These are phyloP conservation scores for Limnephilus marmoratus DNA, from an alignment of 2,888 invertebrate species.

Conservation along the genomic window DNA sequence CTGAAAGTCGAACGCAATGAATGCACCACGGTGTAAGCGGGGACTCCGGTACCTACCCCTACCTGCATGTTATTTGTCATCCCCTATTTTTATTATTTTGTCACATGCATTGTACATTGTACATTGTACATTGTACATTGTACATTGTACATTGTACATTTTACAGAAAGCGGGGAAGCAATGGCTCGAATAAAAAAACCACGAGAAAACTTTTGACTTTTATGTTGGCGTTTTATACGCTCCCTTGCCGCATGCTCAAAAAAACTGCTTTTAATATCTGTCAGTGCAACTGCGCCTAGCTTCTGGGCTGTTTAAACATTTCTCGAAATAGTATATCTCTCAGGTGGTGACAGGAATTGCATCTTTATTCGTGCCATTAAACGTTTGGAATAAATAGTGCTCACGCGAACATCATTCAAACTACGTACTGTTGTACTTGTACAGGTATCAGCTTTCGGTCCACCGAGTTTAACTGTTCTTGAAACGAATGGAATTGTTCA, in stretches of 20 bases:
- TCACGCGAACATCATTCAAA: neutral
- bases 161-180: conserved; percentile 24
- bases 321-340: neutral
- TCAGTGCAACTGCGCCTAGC: neutral
- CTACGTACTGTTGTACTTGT: neutral
- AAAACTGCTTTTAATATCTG: conserved; percentile 13
- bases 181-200: conserved; percentile 20
- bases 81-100: conserved; percentile 43
- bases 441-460: neutral
- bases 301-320: neutral
- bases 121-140: conserved; percentile 30
- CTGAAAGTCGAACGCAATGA: conserved; percentile 51
- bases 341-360: neutral
- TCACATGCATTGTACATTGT: conserved; percentile 20
- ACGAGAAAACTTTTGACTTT: conserved; percentile 33
- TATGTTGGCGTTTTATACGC: conserved; percentile 28
- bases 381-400: neutral
- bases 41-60: neutral
- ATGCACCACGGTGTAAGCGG: conserved; percentile 38
- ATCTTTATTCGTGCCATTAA: neutral
- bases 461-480: neutral
- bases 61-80: conserved; percentile 55
- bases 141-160: conserved; percentile 19
- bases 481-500: neutral
- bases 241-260: conserved; percentile 7